Evolutionary conservation across 2,797 vertebrate genomes (phyloP).

Genomic region (Chelon labrosus): DNA sequence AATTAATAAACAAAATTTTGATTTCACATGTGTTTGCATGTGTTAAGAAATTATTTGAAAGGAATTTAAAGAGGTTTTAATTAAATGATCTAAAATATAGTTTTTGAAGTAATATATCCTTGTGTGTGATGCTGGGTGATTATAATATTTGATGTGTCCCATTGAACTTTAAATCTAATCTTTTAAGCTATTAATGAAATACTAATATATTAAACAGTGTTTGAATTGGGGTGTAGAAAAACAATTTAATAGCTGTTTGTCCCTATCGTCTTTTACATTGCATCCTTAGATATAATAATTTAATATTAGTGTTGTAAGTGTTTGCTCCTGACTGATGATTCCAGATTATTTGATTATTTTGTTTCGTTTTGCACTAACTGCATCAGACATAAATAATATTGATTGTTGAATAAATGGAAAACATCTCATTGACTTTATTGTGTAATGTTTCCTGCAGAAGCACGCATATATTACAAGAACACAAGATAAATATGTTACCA

Average conservation of each 20-base stretch:
- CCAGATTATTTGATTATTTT: conserved; percentile 5
- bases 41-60: background rate
- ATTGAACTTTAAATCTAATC: background rate
- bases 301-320: background rate
- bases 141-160: conserved; percentile 16
- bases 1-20: background rate
- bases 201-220: background rate
- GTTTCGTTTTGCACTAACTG: conserved; percentile 30
- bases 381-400: conserved; percentile 28
- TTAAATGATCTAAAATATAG: background rate
- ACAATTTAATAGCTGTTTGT: background rate
- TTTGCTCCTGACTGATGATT: conserved; percentile 1
- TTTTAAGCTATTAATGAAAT: background rate
- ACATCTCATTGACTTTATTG: background rate
- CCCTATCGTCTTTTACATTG: conserved; percentile 22
- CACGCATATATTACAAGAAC: background rate
- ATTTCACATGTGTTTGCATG: background rate
- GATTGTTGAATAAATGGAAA: conserved; percentile 58
- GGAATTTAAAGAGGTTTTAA: background rate
- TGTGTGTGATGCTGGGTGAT: background rate
- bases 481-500: background rate
- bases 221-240: conserved; percentile 5
- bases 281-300: background rate
- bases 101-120: background rate
- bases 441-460: conserved; percentile 13